These are phyloP conservation scores for Dufourea novaeangliae DNA, from an alignment of 1,140 invertebrate genomes.

Conservation along the genomic window DNA sequence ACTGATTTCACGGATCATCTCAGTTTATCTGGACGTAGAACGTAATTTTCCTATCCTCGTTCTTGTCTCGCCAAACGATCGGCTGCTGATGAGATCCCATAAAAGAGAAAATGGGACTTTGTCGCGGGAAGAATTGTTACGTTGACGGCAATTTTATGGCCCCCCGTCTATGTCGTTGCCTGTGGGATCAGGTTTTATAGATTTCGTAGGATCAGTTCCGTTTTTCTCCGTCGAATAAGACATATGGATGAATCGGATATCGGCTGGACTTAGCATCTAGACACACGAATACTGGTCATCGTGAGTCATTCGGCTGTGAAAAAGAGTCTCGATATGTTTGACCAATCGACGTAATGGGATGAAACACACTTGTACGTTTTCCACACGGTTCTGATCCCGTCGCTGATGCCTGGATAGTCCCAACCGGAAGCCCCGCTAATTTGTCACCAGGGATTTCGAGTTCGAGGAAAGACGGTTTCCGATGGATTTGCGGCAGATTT, in stretches of 20 bases:
- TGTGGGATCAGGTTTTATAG: constrained; percentile 35
- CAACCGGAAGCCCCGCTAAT: constrained; percentile 37
- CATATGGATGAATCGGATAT: too few species aligned
- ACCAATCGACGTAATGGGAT: constrained; percentile 31
- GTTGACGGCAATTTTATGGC: constrained; percentile 30
- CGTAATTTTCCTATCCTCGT: not conserved
- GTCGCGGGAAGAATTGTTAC: constrained; percentile 23
- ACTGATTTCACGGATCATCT: not conserved
- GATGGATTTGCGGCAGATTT: not conserved
- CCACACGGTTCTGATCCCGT: constrained; percentile 6
- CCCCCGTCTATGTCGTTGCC: not conserved
- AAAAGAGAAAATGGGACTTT: constrained; percentile 44
- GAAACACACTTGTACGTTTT: constrained; percentile 39
- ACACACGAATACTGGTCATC: not conserved
- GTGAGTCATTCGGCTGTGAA: not conserved
- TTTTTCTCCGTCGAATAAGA: not conserved
- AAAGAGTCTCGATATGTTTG: not conserved
- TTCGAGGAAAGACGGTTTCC: not conserved
- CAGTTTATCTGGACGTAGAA: not conserved
- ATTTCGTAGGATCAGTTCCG: constrained; percentile 7
- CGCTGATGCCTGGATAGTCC: constrained; percentile 5
- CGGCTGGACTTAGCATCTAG: too few species aligned
- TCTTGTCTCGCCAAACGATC: not conserved
- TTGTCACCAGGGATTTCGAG: constrained; percentile 9
- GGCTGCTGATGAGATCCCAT: constrained; percentile 26